Percentiles rank a stretch among this genome's conserved stretches.
Conservation (phyloP, 2,888 invertebrate species). For the Tetramorium bicarinatum region DNA sequence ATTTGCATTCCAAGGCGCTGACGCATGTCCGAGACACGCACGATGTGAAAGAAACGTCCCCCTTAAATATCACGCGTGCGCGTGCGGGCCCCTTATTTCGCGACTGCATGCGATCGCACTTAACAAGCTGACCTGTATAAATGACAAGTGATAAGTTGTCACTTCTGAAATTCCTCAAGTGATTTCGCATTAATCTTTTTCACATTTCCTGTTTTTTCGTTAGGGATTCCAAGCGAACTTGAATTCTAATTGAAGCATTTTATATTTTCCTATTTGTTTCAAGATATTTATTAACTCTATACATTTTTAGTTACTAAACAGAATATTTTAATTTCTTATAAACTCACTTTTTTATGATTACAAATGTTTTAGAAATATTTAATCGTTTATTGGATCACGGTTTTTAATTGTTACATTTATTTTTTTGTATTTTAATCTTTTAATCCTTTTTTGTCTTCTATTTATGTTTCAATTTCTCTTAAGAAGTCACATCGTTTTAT, state of each 20-base stretch:
- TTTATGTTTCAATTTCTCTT: neutral
- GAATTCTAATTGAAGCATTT: neutral
- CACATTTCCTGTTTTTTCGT: neutral
- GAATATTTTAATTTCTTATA: neutral
- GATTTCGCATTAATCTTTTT: slow-evolving; percentile 10
- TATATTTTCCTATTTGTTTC: neutral
- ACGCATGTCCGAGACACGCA: slow-evolving; percentile 34
- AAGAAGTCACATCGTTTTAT: slow-evolving; percentile 2
- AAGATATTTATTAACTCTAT: neutral
- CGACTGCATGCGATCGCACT: slow-evolving; percentile 14
- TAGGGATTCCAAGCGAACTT: neutral
- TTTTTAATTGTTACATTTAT: neutral
- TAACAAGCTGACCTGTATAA: slow-evolving; percentile 17
- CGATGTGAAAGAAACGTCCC: slow-evolving; percentile 36
- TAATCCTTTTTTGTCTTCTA: neutral
- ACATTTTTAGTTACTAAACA: neutral
- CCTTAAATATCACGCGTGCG: slow-evolving; percentile 29
- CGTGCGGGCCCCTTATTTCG: slow-evolving; percentile 27
- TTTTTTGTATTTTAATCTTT: neutral
- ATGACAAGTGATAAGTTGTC: slow-evolving; percentile 18
- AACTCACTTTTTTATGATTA: neutral
- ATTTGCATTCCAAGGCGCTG: slow-evolving; percentile 66
- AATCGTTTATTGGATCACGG: too few species aligned
- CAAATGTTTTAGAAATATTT: neutral
- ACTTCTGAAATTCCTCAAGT: neutral